These are phyloP conservation scores for Microctenopoma lineatum DNA, from an alignment of 2,797 vertebrate genomes.

Conservation along the genomic window DNA sequence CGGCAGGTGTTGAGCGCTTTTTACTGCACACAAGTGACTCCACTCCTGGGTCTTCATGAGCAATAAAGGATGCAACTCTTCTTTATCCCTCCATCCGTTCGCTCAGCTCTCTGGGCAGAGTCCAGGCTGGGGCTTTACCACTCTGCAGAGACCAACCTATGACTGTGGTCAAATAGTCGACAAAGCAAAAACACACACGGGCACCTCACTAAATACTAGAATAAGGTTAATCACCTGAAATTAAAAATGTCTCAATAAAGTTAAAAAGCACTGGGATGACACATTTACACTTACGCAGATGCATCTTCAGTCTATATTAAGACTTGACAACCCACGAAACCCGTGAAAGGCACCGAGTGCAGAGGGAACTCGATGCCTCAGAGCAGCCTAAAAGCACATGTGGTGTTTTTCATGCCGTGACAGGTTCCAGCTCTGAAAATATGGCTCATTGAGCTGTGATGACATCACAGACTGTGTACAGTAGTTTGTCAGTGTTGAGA, in stretches of 20 bases:
- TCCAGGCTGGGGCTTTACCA: slow-evolving; percentile 50
- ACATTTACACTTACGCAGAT: neutral
- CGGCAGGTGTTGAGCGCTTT: slow-evolving; percentile 87
- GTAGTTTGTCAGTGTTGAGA: slow-evolving; percentile 1
- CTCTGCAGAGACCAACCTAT: slow-evolving; percentile 3
- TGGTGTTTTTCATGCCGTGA: slow-evolving; percentile 27
- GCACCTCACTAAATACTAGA: neutral
- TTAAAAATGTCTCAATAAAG: too few species aligned
- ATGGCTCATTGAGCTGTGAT: slow-evolving; percentile 25
- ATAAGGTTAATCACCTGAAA: too few species aligned
- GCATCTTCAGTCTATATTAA: neutral
- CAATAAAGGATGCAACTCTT: slow-evolving; percentile 73
- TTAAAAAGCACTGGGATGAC: too few species aligned
- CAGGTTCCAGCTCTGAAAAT: slow-evolving; percentile 33
- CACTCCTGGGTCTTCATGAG: slow-evolving; percentile 64
- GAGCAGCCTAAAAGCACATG: slow-evolving; percentile 34
- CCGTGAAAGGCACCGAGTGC: slow-evolving; percentile 26
- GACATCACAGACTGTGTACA: neutral
- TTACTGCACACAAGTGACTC: slow-evolving; percentile 72
- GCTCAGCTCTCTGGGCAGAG: slow-evolving; percentile 55
- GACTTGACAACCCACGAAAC: slow-evolving; percentile 44
- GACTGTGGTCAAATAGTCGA: neutral
- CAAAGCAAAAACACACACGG: neutral
- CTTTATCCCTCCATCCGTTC: slow-evolving; percentile 37
- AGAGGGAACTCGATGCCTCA: slow-evolving; percentile 13